Evolutionary conservation across 2,797 vertebrate genomes (phyloP).

Genomic region (Chelonia mydas): DNA sequence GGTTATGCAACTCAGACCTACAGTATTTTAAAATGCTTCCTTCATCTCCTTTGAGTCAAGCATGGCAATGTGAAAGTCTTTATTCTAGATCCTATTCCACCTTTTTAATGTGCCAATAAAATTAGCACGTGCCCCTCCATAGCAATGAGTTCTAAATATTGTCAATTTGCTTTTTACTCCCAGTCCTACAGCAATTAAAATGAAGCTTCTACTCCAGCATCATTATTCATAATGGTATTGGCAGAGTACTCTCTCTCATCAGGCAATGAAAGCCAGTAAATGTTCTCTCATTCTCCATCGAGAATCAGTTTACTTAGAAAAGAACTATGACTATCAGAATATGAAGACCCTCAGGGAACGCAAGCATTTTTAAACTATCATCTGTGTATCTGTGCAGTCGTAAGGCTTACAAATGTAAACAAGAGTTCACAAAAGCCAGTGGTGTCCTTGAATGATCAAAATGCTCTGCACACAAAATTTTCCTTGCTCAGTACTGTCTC

Average conservation of each 20-base stretch:
- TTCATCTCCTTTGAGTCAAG: background rate
- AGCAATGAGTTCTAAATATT: background rate
- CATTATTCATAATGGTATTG: background rate
- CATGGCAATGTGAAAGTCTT: background rate
- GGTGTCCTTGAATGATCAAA: background rate
- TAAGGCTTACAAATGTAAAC: background rate
- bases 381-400: background rate
- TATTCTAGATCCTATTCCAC: background rate
- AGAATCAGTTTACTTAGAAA: rapidly evolving
- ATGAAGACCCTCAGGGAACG: background rate
- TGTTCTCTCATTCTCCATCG: background rate
- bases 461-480: background rate
- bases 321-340: background rate
- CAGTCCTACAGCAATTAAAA: background rate
- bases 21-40: background rate
- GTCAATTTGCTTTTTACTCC: background rate
- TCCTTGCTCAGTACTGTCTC: background rate
- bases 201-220: background rate
- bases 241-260: rapidly evolving
- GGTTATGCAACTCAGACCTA: background rate
- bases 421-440: background rate
- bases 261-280: background rate
- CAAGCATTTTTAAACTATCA: background rate
- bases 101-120: background rate
- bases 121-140: background rate